Evolutionary conservation across 2,797 vertebrate species (phyloP), one percentile per base, ranked within the genome.

Genomic region (Mastacembelus armatus): DNA sequence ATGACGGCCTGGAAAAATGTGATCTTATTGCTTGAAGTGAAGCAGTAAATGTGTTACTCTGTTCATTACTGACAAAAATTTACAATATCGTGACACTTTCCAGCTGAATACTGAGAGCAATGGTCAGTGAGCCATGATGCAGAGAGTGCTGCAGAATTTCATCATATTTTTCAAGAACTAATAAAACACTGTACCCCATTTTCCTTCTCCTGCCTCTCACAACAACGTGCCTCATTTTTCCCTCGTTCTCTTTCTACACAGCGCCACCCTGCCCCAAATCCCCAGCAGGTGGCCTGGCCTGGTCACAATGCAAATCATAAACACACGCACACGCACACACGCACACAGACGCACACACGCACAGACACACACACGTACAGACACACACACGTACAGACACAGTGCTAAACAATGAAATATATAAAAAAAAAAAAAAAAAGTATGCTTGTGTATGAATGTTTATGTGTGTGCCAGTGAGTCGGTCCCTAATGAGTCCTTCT

Each of bases 211-310:
- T 58, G 59, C 26, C 29, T 74, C 38, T 55, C 59, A 58, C 50
- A 85, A 51, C 66, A 64, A 58, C 45, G 62, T 26, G 52, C 45
- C 50, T 88, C 44, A 44, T 32, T 42, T 70, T 60, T 72, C 48
- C 64, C 19, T 74, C 62, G 70, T 80, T 66, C 22, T 79, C 47
- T 55, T 79, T 50, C 76, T 73, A 45, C 60, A 68, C 63, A 83
- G 45, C 78, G 72, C 80, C 85, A 85, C 79, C 82, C 87, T 58
- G 21, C 75, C 84, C 85, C 74, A 92, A 91, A 90, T 91, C 89
- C 91, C 91, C 84, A 54, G 73, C 91, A 93, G 90, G 88, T 93
- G 92, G 87, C 88, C 82, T 81, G 71, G 72, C 77, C 77, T 80
- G 84, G 75, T 79, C 81, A 70, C 79, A 76, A 39, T 69, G 70